Base-by-base conservation (phyloP, 2,888 invertebrate species). In the Cantharis nigra region DNA sequence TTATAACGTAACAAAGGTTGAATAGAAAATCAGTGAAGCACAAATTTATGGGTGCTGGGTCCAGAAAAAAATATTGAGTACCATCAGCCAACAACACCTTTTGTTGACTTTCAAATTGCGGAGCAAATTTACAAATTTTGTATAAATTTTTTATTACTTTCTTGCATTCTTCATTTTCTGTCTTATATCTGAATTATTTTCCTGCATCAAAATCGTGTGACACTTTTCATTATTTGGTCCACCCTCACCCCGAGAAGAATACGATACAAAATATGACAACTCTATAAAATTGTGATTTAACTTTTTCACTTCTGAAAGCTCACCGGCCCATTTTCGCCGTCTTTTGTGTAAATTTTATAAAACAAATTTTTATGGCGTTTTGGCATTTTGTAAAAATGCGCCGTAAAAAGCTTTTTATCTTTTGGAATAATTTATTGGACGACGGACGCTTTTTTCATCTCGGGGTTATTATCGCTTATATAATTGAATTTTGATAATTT, bases 271-370 rank as follows among this genome's bases (percentile, higher is more conserved):
- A 76, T 80, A 81, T 82, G 83, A 85, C 82, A 81, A 84, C 84
- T 85, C 81, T 83, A 85, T 85, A 84, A 84, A 84, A 83, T 80
- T 83, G 83, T 81, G 83, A 85, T 84, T 82, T 83, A 81, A 79
- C 81, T 82, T 80, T 79, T 81, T 82, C 83, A 81, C 76, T 79
- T 69, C 69, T 76, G 67, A 30, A 70, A 9, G 9, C 72, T 49
- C n/a, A 67, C 67, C 69, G 49, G 20, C 18, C 28, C 75, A 78
- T 82, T 78, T 78, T 74, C 74, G 69, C 76, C 78, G 71, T 72
- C 74, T 78, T 81, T 79, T 79, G 65, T 67, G 23, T 67, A 10
- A 67, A 80, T 79, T 80, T 80, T 80, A 81, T 80, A 80, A 81
- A 81, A 83, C 83, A 82, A 83, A 83, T 83, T 82, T 82, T 82